A percentile compares a stretch with the other conserved stretches of the same genome.
These are phyloP conservation scores for Thinocorus orbignyianus DNA, from an alignment of 2,113 vertebrate species.

Conservation along the genomic window DNA sequence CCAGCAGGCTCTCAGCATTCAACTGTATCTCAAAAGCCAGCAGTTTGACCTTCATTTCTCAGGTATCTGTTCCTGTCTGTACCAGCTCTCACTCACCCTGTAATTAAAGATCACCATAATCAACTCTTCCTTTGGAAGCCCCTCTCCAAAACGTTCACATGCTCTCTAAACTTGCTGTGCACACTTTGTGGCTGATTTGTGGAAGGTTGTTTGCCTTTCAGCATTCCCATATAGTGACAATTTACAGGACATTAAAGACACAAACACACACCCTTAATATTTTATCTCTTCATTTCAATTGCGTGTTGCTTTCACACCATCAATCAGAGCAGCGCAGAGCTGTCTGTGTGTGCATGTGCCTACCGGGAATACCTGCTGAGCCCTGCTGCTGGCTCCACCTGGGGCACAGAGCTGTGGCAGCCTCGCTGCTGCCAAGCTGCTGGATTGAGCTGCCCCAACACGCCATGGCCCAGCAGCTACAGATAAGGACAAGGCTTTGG, in stretches of 20 bases:
- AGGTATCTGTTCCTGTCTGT: neutral
- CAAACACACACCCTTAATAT: neutral
- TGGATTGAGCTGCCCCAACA: neutral
- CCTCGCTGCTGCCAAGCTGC: neutral
- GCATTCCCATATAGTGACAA: neutral
- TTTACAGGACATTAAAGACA: neutral
- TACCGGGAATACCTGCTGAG: neutral
- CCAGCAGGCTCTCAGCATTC: neutral
- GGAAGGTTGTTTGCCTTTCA: neutral
- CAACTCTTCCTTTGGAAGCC: neutral
- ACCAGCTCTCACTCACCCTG: neutral
- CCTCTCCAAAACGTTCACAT: neutral
- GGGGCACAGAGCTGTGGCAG: neutral
- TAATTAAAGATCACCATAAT: neutral
- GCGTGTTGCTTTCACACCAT: neutral
- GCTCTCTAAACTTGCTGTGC: neutral
- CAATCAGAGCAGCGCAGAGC: neutral
- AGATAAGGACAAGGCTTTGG: neutral
- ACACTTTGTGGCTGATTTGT: neutral
- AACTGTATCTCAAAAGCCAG: neutral
- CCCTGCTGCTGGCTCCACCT: neutral
- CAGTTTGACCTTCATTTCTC: neutral
- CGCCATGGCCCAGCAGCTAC: accelerated
- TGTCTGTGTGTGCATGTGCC: neutral
- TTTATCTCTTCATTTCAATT: neutral